These are phyloP conservation scores for Gallinago solitaria DNA, from an alignment of 2,797 vertebrate species.

Conservation along the genomic window DNA sequence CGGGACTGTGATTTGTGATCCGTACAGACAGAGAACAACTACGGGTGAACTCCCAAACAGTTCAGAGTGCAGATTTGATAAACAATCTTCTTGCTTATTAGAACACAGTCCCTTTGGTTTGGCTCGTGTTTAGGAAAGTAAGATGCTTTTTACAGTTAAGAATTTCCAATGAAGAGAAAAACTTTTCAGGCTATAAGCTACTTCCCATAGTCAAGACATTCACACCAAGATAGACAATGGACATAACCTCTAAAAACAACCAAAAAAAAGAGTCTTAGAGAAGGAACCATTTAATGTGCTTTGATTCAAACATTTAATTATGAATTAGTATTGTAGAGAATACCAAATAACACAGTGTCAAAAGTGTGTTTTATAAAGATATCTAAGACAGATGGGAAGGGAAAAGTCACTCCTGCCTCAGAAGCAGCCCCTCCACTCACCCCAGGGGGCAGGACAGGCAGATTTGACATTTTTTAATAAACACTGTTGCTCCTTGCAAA, in stretches of 20 bases:
- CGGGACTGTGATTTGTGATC: neutral
- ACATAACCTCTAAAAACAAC: neutral
- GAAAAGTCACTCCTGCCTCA: neutral
- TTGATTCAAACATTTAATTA: neutral
- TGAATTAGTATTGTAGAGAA: neutral
- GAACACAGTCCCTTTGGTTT: neutral
- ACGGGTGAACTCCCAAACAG: neutral
- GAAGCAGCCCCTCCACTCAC: neutral
- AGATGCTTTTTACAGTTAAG: neutral
- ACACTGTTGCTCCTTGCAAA: neutral
- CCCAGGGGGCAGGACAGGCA: neutral
- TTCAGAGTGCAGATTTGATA: neutral
- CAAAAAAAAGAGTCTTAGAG: neutral
- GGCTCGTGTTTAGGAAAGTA: neutral
- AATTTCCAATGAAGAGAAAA: neutral
- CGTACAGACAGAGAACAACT: neutral
- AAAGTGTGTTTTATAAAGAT: neutral
- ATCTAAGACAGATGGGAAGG: neutral
- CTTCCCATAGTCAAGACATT: neutral
- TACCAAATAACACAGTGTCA: neutral
- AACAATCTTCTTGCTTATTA: neutral
- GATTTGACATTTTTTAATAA: neutral
- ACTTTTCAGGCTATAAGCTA: neutral
- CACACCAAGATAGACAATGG: neutral
- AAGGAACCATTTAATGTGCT: neutral